Base-by-base conservation (phyloP, 2,113 vertebrate species). In the Gopherus flavomarginatus region DNA sequence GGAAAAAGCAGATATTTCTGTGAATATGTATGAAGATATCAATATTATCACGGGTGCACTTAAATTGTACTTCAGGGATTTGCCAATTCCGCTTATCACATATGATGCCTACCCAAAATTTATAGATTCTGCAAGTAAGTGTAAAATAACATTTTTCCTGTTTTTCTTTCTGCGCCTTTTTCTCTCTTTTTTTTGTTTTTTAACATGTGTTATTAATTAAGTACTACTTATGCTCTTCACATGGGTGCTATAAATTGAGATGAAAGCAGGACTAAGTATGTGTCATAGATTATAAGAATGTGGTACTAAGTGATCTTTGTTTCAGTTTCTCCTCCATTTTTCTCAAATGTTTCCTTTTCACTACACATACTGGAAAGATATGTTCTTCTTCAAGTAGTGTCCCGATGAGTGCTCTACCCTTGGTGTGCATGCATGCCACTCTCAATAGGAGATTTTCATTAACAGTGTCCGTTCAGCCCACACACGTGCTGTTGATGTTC, bases 21-120 rank as follows among this genome's bases (percentile, higher is more conserved):
- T 99, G 83, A 99, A 98, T 94, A 98, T 99, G 96, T 99, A 99
- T 96, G 99, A 99, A 98, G 99, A 99, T 98, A 99, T 99, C 98
- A 99, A 99, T 98, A 99, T 99, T 97, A 99, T 99, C 98, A 99
- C 99, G 11, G 99, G 99, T 90, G 99, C 99, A 79, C 99, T 99
- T 97, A 99, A 99, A 97, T 98, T 99, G 86, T 99, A 99, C 98
- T 99, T 99, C 99, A 99, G 99, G 98, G 99, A 99, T 97, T 98
- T 99, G 97, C 99, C 99, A 24, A 99, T 99, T 97, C 99, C 99
- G 83, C 98, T 99, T 97, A 99, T 99, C 98, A 99, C 99, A 0
- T 99, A 99, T 7, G 99, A 99, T 62, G 99, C 99, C 95, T 99
- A 99, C 98, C 99, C 99, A 65, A 99, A 98, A 97, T 99, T 99